Evolutionary conservation across 2,113 vertebrate species (phyloP), one percentile per base, ranked within the genome.

Genomic region (Oenanthe melanoleuca): DNA sequence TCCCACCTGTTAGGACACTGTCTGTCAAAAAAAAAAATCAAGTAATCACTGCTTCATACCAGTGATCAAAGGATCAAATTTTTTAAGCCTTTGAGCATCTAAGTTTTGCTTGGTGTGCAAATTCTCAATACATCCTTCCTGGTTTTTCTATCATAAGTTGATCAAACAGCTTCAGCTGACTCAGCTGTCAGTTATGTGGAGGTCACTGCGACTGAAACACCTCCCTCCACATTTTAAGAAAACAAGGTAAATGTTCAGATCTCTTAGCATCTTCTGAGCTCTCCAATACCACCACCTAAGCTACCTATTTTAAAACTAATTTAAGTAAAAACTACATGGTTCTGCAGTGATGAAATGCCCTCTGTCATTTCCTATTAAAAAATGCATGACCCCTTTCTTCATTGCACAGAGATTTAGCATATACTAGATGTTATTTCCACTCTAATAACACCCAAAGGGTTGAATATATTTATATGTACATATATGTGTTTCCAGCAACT

Each of bases 331-430:
- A 77, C 42, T 73, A 55, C 34, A 25, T 42, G 28, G 38, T 47
- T 92, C 55, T 84, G 33, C 64, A 78, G 55, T 70, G 52, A 81
- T 87, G 12, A 91, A 97, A 95, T 78, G 45, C 9, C 52, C 60
- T 89, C 77, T 92, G 84, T 31, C 80, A 77, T 61, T 94, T 95
- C 57, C 59, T 65, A 7, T 80, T 82, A 70, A 95, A 96, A 92
- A 95, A 95, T 88, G 37, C 17, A 94, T 82, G 66, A 70, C 26
- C 33, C 11, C 9, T 81, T 93, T 80, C 65, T 80, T 94, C 50
- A 85, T 89, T 82, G 71, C 53, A 87, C 1, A 2, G 53, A 69
- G 12, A 5, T 85, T 92, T 88, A 92, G 34, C 74, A 70, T 85
- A 92, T 49, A 65, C 63, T 88, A 79, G 72, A 79, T 81, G 52